Evolutionary conservation across 2,113 vertebrate species (phyloP).

Genomic region (Serilophus lunatus): DNA sequence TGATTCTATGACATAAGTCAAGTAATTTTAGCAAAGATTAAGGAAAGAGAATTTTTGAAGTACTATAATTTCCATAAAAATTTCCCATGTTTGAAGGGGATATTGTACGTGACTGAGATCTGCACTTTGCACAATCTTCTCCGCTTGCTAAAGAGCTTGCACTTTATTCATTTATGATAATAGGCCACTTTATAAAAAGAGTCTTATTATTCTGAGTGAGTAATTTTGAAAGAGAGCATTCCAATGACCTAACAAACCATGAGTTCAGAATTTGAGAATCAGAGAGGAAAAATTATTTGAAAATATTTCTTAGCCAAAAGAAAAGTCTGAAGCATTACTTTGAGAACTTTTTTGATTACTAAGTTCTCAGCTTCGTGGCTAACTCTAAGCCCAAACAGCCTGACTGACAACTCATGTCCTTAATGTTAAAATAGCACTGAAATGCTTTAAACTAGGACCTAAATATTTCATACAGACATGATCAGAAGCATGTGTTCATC

Average conservation of each 20-base stretch:
- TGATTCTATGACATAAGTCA: conserved; percentile 11
- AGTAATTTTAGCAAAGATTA: conserved; percentile 46
- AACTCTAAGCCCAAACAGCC: neutral
- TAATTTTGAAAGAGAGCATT: conserved; percentile 10
- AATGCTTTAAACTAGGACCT: neutral
- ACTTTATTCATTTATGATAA: conserved; percentile 41
- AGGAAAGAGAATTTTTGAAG: conserved; percentile 16
- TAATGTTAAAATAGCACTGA: neutral
- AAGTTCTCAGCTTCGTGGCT: neutral
- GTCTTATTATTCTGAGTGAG: conserved; percentile 19
- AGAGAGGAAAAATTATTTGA: neutral
- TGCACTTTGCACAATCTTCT: neutral
- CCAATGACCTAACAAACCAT: neutral
- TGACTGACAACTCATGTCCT: neutral
- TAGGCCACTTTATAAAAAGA: conserved; percentile 16
- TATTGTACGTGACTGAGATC: neutral
- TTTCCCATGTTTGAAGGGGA: neutral
- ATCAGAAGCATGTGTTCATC: conserved; percentile 42
- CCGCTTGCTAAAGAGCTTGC: neutral
- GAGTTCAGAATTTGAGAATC: neutral
- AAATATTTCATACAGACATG: conserved; percentile 29
- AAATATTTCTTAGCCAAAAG: conserved; percentile 3
- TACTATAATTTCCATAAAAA: conserved; percentile 33
- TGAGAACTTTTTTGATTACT: neutral
- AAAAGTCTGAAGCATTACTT: neutral